Percentiles rank a stretch among this genome's conserved stretches.
Conservation (phyloP, 2,888 invertebrate genomes). For the Hirtodrosophila confusa region DNA sequence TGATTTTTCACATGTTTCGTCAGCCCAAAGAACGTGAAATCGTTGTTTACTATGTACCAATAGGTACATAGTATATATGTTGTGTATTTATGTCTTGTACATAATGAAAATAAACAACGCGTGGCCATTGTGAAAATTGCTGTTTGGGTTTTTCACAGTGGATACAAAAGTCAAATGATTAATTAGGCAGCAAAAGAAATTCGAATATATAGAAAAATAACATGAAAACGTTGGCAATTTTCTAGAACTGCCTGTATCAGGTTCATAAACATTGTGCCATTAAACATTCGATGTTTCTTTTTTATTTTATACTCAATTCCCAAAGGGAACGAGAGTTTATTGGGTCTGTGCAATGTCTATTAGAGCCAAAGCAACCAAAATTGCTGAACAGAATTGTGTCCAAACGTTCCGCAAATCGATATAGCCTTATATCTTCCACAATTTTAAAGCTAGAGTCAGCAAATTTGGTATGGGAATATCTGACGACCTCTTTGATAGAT, state of each 20-base stretch:
- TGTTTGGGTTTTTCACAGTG: constrained; percentile 32
- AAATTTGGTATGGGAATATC: too few species aligned
- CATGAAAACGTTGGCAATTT: constrained; percentile 23
- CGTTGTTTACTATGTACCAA: constrained; percentile 64
- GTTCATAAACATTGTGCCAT: constrained; percentile 9
- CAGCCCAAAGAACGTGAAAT: constrained; percentile 44
- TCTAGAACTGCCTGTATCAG: constrained; percentile 30
- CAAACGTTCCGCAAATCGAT: too few species aligned
- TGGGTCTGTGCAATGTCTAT: too few species aligned
- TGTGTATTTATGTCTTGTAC: not conserved
- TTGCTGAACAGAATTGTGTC: too few species aligned
- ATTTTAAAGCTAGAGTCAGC: too few species aligned
- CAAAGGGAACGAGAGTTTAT: too few species aligned
- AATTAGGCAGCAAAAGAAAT: constrained; percentile 43
- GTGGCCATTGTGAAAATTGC: constrained; percentile 39
- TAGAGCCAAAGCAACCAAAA: too few species aligned
- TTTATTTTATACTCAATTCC: too few species aligned
- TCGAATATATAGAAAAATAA: constrained; percentile 2
- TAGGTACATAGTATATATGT: constrained; percentile 6
- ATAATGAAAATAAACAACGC: constrained; percentile 38
- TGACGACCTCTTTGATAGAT: too few species aligned
- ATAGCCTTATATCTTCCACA: too few species aligned
- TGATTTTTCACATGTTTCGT: constrained; percentile 67
- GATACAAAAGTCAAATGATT: constrained; percentile 50
- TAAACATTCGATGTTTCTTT: not conserved